Evolutionary conservation across 2,797 vertebrate genomes (phyloP), one percentile per base, ranked within the genome.

Genomic region (Spheniscus humboldti): DNA sequence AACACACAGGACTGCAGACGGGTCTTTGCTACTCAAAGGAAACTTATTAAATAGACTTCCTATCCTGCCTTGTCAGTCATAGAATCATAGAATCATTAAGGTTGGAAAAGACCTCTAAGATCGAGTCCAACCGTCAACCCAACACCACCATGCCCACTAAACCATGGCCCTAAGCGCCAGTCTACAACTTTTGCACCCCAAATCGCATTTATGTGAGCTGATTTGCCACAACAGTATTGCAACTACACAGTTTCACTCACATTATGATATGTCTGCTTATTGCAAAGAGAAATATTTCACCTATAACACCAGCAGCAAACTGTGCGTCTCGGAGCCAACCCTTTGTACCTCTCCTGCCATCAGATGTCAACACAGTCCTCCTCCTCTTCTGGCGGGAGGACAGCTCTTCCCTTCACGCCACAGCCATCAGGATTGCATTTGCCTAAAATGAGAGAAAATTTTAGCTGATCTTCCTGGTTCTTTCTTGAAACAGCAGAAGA

Each of bases 391-490:
- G 55, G 17, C 11, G 6, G 16, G 67, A 80, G 62, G 53, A 66
- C n/a, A 60, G 66, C 41, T 86, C 57, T 88, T 80, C 72, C n/a
- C 66, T 78, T 73, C 72, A 88, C 88, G 74, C 39, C 60, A 77
- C 28, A 59, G 57, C 45, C 45, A 72, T 75, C 41, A 60, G 63
- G 53, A 52, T 31, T 88, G 37, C 22, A 37, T 78, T 67, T 71
- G 74, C 33, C 71, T 92, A 64, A 86, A 94, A 66, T 45, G 88
- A 92, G 39, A 84, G 52, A 89, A 94, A 75, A 84, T 60, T 90
- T 25, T 69, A 74, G 80, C 12, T 2, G 2, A 3, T 74, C 57
- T 90, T 89, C n/a, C 52, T 53, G 13, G 12, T 35, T 88, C 35
- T 88, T 77, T 68, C 80, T 59, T 92, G 90, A 86, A 94, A 78